Percentiles rank a stretch among this genome's conserved stretches.
phyloP scores from a whole-genome alignment of 2,888 invertebrate genomes.

The Hydrotaea diabolus region DNA sequence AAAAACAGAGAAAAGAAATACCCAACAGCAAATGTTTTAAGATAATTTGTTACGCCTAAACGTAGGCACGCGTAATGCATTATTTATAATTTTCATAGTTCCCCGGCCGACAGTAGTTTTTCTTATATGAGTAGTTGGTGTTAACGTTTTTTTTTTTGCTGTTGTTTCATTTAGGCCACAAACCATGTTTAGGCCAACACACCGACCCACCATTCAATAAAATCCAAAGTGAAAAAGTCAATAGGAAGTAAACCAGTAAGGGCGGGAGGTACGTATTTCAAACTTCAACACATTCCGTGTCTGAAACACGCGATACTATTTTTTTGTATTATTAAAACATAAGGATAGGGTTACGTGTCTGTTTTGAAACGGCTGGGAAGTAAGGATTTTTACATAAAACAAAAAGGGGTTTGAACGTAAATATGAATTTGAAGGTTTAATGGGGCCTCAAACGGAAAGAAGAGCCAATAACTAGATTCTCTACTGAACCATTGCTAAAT shows the following conservation, averaged over 20 bases:
- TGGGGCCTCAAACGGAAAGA: too few relatives aligned
- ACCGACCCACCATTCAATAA: neutral
- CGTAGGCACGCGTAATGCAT: constrained; percentile 73
- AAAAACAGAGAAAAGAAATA: too few relatives aligned
- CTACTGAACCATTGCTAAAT: too few relatives aligned
- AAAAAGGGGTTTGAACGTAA: neutral
- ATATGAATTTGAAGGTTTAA: too few relatives aligned
- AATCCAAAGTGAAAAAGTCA: constrained; percentile 28
- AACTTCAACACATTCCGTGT: constrained; percentile 41
- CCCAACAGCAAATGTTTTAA: constrained; percentile 52
- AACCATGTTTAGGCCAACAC: constrained; percentile 15
- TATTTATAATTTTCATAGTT: constrained; percentile 64
- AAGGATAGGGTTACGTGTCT: constrained; percentile 45
- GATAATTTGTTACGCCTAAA: constrained; percentile 76
- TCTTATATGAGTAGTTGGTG: neutral
- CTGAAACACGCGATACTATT: constrained; percentile 59
- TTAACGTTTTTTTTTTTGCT: neutral
- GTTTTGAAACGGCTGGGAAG: neutral
- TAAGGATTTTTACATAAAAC: neutral
- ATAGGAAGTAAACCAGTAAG: constrained; percentile 42
- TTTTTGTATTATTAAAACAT: constrained; percentile 43
- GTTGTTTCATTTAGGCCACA: constrained; percentile 32
- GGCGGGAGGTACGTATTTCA: constrained; percentile 46
- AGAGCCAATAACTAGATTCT: too few relatives aligned
- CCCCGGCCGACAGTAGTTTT: neutral